Base-by-base conservation (phyloP, 2,888 invertebrate species). In the Micoletzkya japonica region DNA sequence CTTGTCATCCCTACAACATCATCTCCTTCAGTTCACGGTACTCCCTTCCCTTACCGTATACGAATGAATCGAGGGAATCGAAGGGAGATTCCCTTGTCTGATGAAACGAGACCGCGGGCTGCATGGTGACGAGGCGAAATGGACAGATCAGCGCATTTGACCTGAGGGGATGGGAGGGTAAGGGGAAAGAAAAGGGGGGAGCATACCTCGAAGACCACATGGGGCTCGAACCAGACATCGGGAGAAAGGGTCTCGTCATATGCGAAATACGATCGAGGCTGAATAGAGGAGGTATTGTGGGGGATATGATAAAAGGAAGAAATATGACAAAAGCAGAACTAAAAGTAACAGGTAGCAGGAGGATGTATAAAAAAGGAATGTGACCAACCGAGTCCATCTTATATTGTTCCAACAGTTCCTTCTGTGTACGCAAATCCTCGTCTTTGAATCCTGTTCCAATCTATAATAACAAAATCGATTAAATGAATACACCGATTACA, bases 401-500 rank as follows among this genome's bases (percentile, higher is more conserved):
- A 80, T 92, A 91, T 1, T 90, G 87, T 80, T 92, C 90, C 36
- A 98, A 89, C 77, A 90, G 90, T 56, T 90, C 90, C 0, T 92
- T 90, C 86, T 95, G 92, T 17, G 88, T 88, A 73, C 90, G 90
- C 57, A 98, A 89, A 83, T 91, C 91, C 44, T 95, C 95, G 86
- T 98, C 98, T 69, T 90, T 91, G 88, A 98, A 97, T 64, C 98
- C 97, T 73, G 93, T 93, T 72, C 95, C 93, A 85, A 95, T 91
- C 91, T 91, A 78, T 24, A 79, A 77, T 66, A 36, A 57, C 37
- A 6, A 36, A 37, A 37, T 17, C 39, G 4, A 39, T 37, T 37
- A 61, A 30, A 17, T 10, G 17, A 14, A 14, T 32, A 24, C 17
- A 17, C 58, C 32, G 14, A 58, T 58, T n/a, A 34, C n/a, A 7